These are phyloP conservation scores for Sardinella longiceps DNA, from an alignment of 2,797 vertebrate genomes.

Conservation along the genomic window DNA sequence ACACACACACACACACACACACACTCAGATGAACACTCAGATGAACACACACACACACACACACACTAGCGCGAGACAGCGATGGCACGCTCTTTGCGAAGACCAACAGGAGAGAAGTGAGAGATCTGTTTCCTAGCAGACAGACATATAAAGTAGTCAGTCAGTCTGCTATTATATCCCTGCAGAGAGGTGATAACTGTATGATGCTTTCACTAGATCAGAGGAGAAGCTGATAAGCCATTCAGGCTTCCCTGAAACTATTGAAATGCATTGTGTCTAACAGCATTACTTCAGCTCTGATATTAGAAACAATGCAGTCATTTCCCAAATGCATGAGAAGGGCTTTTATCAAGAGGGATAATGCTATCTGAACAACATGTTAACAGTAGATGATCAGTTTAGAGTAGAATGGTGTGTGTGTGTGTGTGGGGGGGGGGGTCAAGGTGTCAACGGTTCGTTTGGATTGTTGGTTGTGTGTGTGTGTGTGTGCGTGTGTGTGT, in stretches of 20 bases:
- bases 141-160: background rate
- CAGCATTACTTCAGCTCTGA: background rate
- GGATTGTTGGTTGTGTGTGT: no score
- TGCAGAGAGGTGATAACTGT: background rate
- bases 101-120: background rate
- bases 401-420: no score
- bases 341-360: background rate
- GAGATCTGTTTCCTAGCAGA: background rate
- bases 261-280: background rate
- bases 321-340: background rate
- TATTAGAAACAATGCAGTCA: background rate
- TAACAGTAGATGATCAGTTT: background rate
- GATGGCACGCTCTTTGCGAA: background rate
- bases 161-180: background rate
- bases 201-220: background rate
- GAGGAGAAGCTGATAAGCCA: background rate
- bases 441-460: no score
- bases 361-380: background rate
- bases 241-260: background rate
- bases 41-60: background rate
- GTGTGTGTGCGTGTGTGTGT: no score
- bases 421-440: no score
- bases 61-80: background rate
- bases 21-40: background rate
- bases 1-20: background rate